Conservation (phyloP, 2,797 vertebrate genomes). For the Mus spretus region DNA sequence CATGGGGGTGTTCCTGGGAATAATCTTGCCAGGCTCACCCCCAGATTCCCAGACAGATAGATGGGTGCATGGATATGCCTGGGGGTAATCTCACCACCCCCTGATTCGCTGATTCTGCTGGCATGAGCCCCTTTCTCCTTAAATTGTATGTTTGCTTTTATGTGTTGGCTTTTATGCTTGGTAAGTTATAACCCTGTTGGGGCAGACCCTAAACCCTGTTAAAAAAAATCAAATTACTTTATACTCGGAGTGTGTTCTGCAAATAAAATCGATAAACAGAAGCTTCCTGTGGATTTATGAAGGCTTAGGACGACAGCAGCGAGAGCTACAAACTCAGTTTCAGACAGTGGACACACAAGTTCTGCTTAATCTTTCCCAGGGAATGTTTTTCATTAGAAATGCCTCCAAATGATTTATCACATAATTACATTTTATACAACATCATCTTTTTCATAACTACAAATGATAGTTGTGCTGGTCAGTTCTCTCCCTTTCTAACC, state of each 20-base stretch:
- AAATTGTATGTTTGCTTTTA: conserved; percentile 82
- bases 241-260: conserved; percentile 81
- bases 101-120: conserved; percentile 39
- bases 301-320: conserved; percentile 63
- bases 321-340: conserved; percentile 12
- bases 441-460: conserved; percentile 55
- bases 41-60: conserved; percentile 38
- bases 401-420: conserved; percentile 69
- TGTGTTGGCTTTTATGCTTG: conserved; percentile 82
- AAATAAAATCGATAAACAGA: conserved; percentile 85
- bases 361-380: conserved; percentile 61
- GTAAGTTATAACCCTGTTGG: conserved; percentile 84
- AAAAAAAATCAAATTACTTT: conserved; percentile 85
- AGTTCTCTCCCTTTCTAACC: background rate
- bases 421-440: conserved; percentile 60
- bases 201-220: conserved; percentile 84
- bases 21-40: conserved; percentile 19
- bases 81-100: conserved; percentile 39
- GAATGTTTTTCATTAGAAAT: conserved; percentile 71
- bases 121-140: conserved; percentile 68
- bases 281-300: conserved; percentile 80
- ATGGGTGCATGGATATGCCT: background rate
- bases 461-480: conserved; percentile 20
- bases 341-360: conserved; percentile 53
- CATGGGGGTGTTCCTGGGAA: background rate